phyloP scores from a whole-genome alignment of 2,888 invertebrate genomes.

The Volucella inflata region DNA sequence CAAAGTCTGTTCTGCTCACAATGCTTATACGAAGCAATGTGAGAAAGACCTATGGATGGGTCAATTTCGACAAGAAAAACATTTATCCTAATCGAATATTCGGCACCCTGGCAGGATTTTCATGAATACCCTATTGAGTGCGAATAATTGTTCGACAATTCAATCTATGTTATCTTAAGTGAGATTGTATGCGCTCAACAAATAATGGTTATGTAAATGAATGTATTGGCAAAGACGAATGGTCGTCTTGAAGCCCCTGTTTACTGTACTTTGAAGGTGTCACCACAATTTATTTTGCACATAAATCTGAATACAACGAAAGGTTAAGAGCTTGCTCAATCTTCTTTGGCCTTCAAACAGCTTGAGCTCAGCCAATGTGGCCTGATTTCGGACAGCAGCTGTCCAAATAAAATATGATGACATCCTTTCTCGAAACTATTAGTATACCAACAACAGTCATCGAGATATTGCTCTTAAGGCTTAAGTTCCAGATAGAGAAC shows the following conservation, averaged over 20 bases:
- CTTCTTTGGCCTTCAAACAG: too few relatives aligned
- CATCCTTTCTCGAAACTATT: too few relatives aligned
- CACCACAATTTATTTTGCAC: too few relatives aligned
- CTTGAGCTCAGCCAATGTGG: too few relatives aligned
- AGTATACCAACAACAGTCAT: too few relatives aligned
- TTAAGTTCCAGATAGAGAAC: too few relatives aligned
- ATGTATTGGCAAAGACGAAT: conserved; percentile 52
- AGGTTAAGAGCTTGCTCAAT: too few relatives aligned
- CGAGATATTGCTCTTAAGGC: too few relatives aligned
- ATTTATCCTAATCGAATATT: conserved; percentile 65
- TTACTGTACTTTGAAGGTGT: neutral
- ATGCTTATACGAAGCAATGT: neutral
- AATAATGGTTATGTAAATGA: conserved; percentile 63
- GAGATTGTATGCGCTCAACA: neutral
- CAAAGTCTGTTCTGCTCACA: conserved; percentile 8
- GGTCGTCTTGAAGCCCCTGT: conserved; percentile 19
- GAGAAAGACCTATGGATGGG: conserved; percentile 2
- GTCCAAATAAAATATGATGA: too few relatives aligned
- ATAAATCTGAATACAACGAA: too few relatives aligned
- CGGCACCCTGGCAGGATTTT: conserved; percentile 42
- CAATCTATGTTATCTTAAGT: neutral
- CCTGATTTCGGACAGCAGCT: too few relatives aligned
- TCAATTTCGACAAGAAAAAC: conserved; percentile 58
- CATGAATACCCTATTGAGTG: conserved; percentile 29
- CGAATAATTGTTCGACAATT: conserved; percentile 12